Percentiles rank a stretch among this genome's conserved stretches.
These are phyloP conservation scores for Crotalus helleri DNA, from an alignment of 2,113 vertebrate genomes.

Conservation along the genomic window DNA sequence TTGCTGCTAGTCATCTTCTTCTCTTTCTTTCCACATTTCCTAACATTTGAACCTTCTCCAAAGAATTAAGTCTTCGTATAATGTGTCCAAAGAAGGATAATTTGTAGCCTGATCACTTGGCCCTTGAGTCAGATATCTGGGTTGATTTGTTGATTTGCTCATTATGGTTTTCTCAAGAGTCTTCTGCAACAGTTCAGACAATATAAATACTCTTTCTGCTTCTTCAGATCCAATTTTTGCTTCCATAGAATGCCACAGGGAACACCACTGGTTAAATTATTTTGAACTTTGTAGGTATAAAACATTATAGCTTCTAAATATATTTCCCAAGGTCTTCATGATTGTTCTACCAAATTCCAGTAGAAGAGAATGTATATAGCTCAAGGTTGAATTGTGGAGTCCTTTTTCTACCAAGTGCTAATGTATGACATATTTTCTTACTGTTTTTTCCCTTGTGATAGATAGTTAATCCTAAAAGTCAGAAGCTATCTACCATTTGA, in stretches of 20 bases:
- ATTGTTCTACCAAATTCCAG: not conserved
- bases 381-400: not conserved
- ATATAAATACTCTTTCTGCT: not conserved
- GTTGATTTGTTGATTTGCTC: not conserved
- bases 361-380: not conserved
- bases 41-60: not conserved
- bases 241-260: not conserved
- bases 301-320: not conserved
- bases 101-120: not conserved
- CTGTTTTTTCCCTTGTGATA: not conserved
- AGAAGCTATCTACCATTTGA: not conserved
- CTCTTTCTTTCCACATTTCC: too few relatives aligned
- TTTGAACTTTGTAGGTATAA: not conserved
- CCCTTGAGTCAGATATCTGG: not conserved
- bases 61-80: not conserved
- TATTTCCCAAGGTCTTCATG: not conserved
- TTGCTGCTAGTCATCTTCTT: too few relatives aligned
- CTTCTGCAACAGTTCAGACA: not conserved
- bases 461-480: not conserved
- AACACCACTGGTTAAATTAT: not conserved
- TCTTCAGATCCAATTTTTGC: not conserved
- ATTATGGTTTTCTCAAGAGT: not conserved
- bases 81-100: not conserved
- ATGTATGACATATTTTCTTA: not conserved
- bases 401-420: not conserved